phyloP scores from a whole-genome alignment of 2,797 vertebrate species.

The Mallotus villosus region DNA sequence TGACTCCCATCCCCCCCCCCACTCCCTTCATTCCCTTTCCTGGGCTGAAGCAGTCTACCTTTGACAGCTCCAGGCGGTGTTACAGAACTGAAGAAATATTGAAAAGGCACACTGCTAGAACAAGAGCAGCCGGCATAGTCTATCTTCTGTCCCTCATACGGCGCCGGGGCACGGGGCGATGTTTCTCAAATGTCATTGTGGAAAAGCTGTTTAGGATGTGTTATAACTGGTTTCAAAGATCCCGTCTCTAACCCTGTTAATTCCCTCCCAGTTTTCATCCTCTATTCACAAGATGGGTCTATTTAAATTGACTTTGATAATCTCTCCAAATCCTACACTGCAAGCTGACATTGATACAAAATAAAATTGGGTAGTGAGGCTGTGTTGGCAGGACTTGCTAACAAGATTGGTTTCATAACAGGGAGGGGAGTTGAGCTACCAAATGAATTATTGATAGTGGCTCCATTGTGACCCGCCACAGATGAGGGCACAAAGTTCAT shows the following conservation, averaged over 20 bases:
- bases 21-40: constrained; percentile 34
- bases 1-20: not conserved
- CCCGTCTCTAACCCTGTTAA: not conserved
- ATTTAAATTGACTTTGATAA: constrained; percentile 49
- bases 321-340: constrained; percentile 29
- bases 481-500: constrained; percentile 63
- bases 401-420: constrained; percentile 66
- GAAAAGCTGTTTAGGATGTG: constrained; percentile 14
- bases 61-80: constrained; percentile 60
- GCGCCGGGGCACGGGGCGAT: constrained; percentile 15
- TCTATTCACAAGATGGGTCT: constrained; percentile 34
- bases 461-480: constrained; percentile 60
- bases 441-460: constrained; percentile 75
- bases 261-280: constrained; percentile 6
- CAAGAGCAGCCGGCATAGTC: constrained; percentile 37
- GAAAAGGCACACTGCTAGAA: constrained; percentile 40
- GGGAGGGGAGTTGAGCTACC: constrained; percentile 46
- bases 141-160: not conserved
- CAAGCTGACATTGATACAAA: constrained; percentile 32
- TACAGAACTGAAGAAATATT: constrained; percentile 45
- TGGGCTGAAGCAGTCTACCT: constrained; percentile 37
- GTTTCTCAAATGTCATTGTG: constrained; percentile 17
- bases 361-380: constrained; percentile 37
- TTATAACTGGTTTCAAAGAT: not conserved
- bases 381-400: constrained; percentile 49